Evolutionary conservation across 2,888 invertebrate species (phyloP).

Genomic region (Acronicta aceris): DNA sequence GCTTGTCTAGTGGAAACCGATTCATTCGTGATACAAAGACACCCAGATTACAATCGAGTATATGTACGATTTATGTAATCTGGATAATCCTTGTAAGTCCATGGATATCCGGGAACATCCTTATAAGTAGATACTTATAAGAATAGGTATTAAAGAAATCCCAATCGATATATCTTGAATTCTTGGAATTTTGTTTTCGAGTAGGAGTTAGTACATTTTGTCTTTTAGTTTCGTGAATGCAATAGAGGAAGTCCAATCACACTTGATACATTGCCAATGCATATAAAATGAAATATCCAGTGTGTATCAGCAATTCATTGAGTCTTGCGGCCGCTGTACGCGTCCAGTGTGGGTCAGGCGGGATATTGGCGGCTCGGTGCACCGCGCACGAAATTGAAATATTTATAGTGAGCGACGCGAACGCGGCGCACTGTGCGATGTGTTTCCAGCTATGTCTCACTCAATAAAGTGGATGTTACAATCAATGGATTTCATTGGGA

Average conservation of each 20-base stretch:
- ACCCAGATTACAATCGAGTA: no score
- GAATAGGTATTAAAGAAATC: no score
- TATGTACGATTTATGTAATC: no score
- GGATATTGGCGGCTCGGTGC: constrained; percentile 7
- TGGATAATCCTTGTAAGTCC: no score
- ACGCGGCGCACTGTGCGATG: neutral
- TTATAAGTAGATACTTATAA: no score
- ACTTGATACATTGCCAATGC: constrained; percentile 45
- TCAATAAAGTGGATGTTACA: neutral
- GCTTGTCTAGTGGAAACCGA: no score
- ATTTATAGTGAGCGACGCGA: constrained; percentile 25
- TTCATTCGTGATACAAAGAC: no score
- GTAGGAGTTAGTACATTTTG: neutral
- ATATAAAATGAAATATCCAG: constrained; percentile 35
- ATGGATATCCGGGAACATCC: no score
- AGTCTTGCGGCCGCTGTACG: constrained; percentile 8
- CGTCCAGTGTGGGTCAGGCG: constrained; percentile 7
- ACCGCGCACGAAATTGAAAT: constrained; percentile 39
- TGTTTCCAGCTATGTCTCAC: constrained; percentile 11
- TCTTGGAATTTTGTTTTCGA: no score
- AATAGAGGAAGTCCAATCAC: constrained; percentile 25
- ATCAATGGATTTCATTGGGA: constrained; percentile 1
- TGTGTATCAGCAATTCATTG: constrained; percentile 48
- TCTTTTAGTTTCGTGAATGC: neutral
- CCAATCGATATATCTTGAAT: no score